These are phyloP conservation scores for Orestias chungarensis DNA, from an alignment of 2,797 vertebrate genomes.

Conservation along the genomic window DNA sequence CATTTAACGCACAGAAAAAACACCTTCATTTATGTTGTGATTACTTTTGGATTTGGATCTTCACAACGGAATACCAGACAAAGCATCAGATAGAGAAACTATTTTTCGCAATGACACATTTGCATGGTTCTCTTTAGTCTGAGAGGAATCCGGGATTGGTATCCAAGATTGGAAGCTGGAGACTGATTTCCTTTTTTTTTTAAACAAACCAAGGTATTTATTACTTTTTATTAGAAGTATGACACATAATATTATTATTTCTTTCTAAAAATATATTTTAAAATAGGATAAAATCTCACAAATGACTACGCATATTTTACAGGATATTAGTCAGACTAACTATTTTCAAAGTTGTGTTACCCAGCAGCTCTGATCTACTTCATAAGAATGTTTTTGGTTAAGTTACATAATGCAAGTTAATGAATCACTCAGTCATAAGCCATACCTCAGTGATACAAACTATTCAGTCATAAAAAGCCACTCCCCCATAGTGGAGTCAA, in stretches of 20 bases:
- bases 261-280: not conserved
- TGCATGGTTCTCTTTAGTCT: constrained; percentile 3
- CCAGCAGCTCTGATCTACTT: not conserved
- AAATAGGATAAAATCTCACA: not conserved
- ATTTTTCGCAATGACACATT: not conserved
- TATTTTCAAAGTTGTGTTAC: not conserved
- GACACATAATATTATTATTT: not conserved
- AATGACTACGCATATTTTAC: not conserved
- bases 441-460: not conserved
- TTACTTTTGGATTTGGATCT: constrained; percentile 7
- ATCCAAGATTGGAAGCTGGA: not conserved
- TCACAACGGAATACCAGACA: not conserved
- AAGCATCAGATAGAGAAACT: not conserved
- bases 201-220: constrained; percentile 43
- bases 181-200: not conserved
- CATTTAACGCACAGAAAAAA: no score
- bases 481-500: not conserved
- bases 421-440: not conserved
- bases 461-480: not conserved
- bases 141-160: not conserved
- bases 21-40: not conserved
- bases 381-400: not conserved
- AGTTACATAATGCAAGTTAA: not conserved
- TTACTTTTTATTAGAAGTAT: not conserved
- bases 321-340: not conserved